Percentiles rank a stretch among this genome's conserved stretches.
Conservation (phyloP, 2,797 vertebrate genomes). For the Anabacerthia variegaticeps region DNA sequence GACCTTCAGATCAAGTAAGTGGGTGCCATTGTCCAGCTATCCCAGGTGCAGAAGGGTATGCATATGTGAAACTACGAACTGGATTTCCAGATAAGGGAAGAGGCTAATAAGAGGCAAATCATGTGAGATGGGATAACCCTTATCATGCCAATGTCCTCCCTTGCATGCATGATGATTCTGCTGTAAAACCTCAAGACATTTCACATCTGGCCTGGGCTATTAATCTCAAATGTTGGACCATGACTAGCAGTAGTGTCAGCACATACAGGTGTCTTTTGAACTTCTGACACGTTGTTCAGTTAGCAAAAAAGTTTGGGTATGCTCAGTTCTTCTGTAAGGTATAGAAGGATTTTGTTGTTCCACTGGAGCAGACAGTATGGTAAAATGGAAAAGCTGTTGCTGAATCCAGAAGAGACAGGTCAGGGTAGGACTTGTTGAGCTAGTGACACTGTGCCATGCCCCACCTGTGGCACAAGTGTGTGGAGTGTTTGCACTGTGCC, state of each 20-base stretch:
- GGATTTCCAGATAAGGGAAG: too few relatives aligned
- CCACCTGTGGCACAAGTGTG: not conserved
- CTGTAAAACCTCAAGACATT: too few relatives aligned
- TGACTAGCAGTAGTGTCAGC: fast-evolving
- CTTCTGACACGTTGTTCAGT: not conserved
- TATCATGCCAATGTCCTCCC: too few relatives aligned
- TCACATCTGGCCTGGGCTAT: too few relatives aligned
- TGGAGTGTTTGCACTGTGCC: not conserved
- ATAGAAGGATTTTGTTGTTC: not conserved
- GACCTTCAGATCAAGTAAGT: too few relatives aligned
- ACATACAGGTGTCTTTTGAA: not conserved
- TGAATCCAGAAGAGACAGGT: not conserved
- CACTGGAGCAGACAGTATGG: not conserved
- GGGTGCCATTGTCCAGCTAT: too few relatives aligned
- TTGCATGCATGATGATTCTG: too few relatives aligned
- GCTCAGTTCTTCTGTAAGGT: not conserved
- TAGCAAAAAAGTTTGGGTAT: not conserved
- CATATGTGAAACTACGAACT: too few relatives aligned
- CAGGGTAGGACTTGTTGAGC: not conserved
- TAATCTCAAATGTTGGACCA: too few relatives aligned
- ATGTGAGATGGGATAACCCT: too few relatives aligned
- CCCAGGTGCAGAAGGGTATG: too few relatives aligned
- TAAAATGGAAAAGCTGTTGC: not conserved
- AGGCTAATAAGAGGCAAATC: too few relatives aligned
- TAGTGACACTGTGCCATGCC: fast-evolving